A percentile compares a stretch with the other conserved stretches of the same genome.
phyloP scores from a whole-genome alignment of 2,888 invertebrate genomes.

The Zygothrica quintamaculata region DNA sequence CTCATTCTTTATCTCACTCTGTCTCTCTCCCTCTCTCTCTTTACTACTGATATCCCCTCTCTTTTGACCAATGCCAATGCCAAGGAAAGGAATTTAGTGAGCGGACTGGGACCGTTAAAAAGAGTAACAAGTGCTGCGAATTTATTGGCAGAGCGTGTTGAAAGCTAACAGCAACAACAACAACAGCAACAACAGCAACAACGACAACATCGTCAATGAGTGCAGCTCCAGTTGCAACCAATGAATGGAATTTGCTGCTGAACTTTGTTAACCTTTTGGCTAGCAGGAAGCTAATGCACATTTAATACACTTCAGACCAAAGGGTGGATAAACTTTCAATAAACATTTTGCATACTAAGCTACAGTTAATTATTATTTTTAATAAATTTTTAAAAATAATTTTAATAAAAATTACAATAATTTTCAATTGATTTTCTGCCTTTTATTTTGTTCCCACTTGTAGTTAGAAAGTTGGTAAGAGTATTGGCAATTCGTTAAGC shows the following conservation, averaged over 20 bases:
- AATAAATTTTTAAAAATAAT: too few relatives aligned
- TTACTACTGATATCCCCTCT: constrained; percentile 56
- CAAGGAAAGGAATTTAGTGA: constrained; percentile 57
- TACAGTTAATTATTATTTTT: too few relatives aligned
- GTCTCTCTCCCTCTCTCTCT: constrained; percentile 7
- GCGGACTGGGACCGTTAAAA: constrained; percentile 67
- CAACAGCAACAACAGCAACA: constrained; percentile 22
- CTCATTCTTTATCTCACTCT: constrained; percentile 23
- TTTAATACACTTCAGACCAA: constrained; percentile 51
- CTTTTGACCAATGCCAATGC: constrained; percentile 52
- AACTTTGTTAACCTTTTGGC: constrained; percentile 75
- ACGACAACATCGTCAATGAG: constrained; percentile 54
- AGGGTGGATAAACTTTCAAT: constrained; percentile 9
- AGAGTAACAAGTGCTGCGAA: constrained; percentile 77
- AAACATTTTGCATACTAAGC: background rate
- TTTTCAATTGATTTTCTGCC: too few relatives aligned
- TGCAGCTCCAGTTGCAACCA: constrained; percentile 25
- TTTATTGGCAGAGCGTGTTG: constrained; percentile 78
- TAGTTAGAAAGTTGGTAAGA: too few relatives aligned
- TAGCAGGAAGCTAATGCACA: constrained; percentile 69
- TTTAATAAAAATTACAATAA: too few relatives aligned
- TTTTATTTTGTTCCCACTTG: too few relatives aligned
- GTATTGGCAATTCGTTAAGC: constrained; percentile 31
- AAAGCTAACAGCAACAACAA: constrained; percentile 60
- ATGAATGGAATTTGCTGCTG: constrained; percentile 75